Base-by-base conservation (phyloP, 2,888 invertebrate species). In the Eristalinus aeneus region DNA sequence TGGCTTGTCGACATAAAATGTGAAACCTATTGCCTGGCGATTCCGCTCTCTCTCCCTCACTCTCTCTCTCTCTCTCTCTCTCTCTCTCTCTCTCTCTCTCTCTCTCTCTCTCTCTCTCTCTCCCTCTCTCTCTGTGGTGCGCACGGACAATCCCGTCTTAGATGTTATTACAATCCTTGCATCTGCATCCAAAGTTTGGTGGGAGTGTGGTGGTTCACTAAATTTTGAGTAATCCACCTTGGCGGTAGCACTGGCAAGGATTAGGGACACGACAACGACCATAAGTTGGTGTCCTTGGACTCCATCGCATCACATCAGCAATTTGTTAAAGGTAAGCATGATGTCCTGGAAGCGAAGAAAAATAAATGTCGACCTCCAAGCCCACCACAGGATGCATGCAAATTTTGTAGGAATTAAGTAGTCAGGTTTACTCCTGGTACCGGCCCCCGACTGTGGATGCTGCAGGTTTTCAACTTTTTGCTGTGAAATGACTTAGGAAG, bases 241-340 rank as follows among this genome's bases (percentile, higher is more conserved):
- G 27, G 27, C 5, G 27, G 27, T 27, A 5, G 16, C 39, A 46
- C n/a, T n/a, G 39, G 39, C 46, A 46, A 16, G 16, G 46, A 46
- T 46, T 46, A 46, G 16, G 46, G 46, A 16, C 46, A 46, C 46
- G 46, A 46, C 46, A 16, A 39, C 12, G 27, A 27, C 27, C 27
- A 5, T 27, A 12, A n/a, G n/a, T n/a, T n/a, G 16, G 9, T 46
- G 46, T 46, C 46, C 46, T 46, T 16, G 46, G 46, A 46, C 46
- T 46, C 46, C 46, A 46, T 64, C 23, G 12, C 9, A 39, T 39
- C 64, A 23, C 64, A 64, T 64, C 64, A 64, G 64, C 64, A 39
- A 36, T 63, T 63, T 63, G 34, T 63, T 36, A 36, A 63, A 36
- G 36, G 63, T 32, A 20, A 31, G 32, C 36, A 32, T 11, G 36